Evolutionary conservation across 2,797 vertebrate genomes (phyloP), one percentile per base, ranked within the genome.

Genomic region (Coranthus polyacanthus): DNA sequence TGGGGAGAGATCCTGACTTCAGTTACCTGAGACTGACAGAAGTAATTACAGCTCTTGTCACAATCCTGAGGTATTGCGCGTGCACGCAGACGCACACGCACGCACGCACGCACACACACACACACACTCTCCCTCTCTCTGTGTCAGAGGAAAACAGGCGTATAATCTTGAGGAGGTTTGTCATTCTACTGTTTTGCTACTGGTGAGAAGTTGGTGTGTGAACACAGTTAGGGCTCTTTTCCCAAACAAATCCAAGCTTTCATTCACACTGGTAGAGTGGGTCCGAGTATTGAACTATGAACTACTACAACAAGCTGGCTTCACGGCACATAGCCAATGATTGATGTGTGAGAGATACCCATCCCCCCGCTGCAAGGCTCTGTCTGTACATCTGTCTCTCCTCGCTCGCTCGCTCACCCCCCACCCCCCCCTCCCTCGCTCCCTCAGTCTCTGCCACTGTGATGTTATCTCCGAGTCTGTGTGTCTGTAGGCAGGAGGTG

Each of bases 401-500:
- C 86, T 82, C 79, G 49, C 86, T 65, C 68, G 64, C 87, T 43
- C 53, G 52, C 63, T 32, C 57, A 51, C 65, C 47, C 44, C 39
- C 62, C 3, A 3, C 6, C 57, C 54, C 55, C 36, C 53, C 17
- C 72, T 21, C 39, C 63, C 75, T 42, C 61, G 49, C 81, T 74
- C 85, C 62, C 76, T 65, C 84, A 70, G 87, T 85, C 90, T 91
- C 90, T 94, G 92, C 90, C 93, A 93, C 91, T 93, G 92, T 90
- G 93, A 94, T 94, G 94, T 92, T 95, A 94, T 94, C 94, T 94
- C 90, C 58, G 90, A 89, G 93, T 94, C 93, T 94, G 93, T 93
- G 91, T 93, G 94, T 94, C 93, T 94, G 94, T 94, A 94, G 92
- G 93, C 93, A 94, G 92, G 93, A 93, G 93, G 93, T 94, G 94